These are phyloP conservation scores for Mugil cephalus DNA, from an alignment of 2,113 vertebrate genomes.

Conservation along the genomic window DNA sequence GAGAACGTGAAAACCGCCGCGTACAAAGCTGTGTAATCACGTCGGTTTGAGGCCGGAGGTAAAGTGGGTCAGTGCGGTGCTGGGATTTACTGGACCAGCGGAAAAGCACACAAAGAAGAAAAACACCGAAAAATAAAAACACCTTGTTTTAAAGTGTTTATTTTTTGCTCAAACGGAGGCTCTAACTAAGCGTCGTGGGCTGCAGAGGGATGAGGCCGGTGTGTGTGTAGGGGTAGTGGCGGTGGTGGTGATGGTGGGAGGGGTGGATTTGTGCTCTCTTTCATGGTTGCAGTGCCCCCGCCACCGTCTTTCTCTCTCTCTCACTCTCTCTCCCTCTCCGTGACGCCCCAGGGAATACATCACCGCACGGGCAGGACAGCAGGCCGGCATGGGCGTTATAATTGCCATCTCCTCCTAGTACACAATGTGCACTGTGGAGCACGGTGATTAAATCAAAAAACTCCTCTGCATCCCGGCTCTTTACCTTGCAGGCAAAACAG, in stretches of 20 bases:
- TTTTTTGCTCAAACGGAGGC: constrained; percentile 50
- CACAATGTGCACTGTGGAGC: constrained; percentile 66
- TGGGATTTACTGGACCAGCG: constrained; percentile 44
- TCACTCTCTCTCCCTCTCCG: constrained; percentile 66
- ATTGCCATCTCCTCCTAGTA: constrained; percentile 83
- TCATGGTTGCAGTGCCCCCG: constrained; percentile 72
- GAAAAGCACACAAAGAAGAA: constrained; percentile 51
- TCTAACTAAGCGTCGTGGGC: constrained; percentile 51
- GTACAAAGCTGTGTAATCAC: constrained; percentile 62
- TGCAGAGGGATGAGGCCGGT: constrained; percentile 34
- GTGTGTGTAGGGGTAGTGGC: constrained; percentile 28
- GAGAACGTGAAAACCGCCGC: constrained; percentile 49
- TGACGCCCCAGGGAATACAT: constrained; percentile 73
- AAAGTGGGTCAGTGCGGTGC: constrained; percentile 62
- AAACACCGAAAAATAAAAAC: constrained; percentile 44
- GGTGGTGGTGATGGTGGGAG: background rate
- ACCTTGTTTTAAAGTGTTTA: constrained; percentile 62
- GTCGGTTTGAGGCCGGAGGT: constrained; percentile 44
- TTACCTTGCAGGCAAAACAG: constrained; percentile 85
- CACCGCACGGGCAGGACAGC: constrained; percentile 77
- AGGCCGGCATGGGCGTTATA: constrained; percentile 78
- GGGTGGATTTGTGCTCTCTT: constrained; percentile 68
- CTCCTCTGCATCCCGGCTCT: constrained; percentile 70
- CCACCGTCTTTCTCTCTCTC: constrained; percentile 66
- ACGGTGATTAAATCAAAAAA: constrained; percentile 83